These are phyloP conservation scores for Hemiprocne comata DNA, from an alignment of 2,113 vertebrate species.

Conservation along the genomic window DNA sequence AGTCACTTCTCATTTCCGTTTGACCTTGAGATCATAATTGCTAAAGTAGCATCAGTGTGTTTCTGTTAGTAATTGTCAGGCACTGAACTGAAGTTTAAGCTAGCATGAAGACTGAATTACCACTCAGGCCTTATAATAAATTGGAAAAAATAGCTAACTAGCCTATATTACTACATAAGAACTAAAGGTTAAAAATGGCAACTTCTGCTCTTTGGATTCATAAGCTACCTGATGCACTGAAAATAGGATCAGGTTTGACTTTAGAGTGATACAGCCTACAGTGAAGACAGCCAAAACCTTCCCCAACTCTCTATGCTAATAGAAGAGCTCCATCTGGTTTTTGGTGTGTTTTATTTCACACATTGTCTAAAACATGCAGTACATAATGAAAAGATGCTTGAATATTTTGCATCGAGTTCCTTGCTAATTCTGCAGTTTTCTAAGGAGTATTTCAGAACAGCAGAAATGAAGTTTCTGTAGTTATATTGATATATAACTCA, in stretches of 20 bases:
- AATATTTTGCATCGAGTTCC: background rate
- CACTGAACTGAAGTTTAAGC: constrained; percentile 13
- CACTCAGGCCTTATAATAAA: background rate
- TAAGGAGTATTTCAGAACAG: background rate
- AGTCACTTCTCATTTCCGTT: background rate
- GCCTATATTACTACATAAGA: background rate
- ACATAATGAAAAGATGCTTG: background rate
- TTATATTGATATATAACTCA: background rate
- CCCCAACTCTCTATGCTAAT: background rate
- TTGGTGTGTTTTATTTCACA: background rate
- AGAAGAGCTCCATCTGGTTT: background rate
- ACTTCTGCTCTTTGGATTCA: background rate
- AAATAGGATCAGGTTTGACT: background rate
- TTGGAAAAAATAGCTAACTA: constrained; percentile 7
- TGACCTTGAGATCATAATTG: constrained; percentile 6
- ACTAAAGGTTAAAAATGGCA: background rate
- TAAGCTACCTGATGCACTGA: background rate
- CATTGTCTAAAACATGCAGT: background rate
- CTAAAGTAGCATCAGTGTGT: background rate
- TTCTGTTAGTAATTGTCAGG: background rate
- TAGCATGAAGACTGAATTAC: constrained; percentile 16
- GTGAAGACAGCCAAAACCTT: background rate
- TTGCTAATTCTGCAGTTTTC: background rate
- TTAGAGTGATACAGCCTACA: background rate
- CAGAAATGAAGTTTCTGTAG: background rate